Conservation (phyloP, 2,113 vertebrate genomes). For the Cebus imitator region DNA sequence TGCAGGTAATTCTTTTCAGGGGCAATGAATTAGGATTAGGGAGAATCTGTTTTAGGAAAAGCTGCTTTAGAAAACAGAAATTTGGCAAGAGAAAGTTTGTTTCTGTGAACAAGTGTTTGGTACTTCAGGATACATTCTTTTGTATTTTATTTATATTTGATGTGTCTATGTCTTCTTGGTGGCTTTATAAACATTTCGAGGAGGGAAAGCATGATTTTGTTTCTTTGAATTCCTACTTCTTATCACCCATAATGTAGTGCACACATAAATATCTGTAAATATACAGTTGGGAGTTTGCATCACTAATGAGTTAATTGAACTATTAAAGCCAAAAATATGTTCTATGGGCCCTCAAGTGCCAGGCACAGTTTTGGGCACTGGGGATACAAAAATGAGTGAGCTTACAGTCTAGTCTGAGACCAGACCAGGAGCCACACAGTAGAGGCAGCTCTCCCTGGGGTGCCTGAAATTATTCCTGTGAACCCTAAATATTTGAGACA, state of each 20-base stretch:
- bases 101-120: not conserved
- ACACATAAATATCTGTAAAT: not conserved
- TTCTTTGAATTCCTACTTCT: not conserved
- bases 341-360: too few species aligned
- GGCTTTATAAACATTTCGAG: not conserved
- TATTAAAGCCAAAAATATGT: not conserved
- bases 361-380: not conserved
- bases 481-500: too few species aligned
- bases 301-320: not conserved
- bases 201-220: not conserved
- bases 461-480: too few species aligned
- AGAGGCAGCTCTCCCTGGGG: not conserved
- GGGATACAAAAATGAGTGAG: not conserved
- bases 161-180: not conserved
- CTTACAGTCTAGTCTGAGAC: not conserved
- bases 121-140: not conserved
- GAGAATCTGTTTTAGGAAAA: not conserved
- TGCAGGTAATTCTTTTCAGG: not conserved
- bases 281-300: not conserved
- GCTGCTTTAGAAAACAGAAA: too few species aligned
- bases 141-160: not conserved
- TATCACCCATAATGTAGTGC: accelerated
- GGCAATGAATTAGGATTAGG: not conserved
- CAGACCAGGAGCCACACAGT: not conserved
- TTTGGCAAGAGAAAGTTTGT: not conserved